These are phyloP conservation scores for Dendroctonus valens DNA, from an alignment of 1,140 invertebrate species.

Conservation along the genomic window DNA sequence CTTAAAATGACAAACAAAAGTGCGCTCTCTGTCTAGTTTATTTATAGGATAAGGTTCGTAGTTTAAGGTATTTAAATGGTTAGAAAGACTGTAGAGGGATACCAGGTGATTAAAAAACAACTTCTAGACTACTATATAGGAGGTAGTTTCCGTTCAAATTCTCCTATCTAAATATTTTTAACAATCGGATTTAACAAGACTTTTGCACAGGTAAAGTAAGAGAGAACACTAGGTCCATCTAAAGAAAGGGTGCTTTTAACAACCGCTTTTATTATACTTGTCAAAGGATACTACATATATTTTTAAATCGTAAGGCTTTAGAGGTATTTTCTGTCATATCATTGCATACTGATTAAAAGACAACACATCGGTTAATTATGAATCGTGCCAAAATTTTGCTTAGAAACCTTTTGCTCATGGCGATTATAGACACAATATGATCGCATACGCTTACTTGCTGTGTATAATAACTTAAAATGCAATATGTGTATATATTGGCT, in stretches of 20 bases:
- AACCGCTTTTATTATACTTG: constrained; percentile 22
- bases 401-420: constrained; percentile 48
- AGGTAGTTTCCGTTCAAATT: background rate
- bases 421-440: constrained; percentile 29
- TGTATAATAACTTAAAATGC: constrained; percentile 50
- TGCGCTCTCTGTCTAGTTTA: constrained; percentile 43
- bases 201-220: constrained; percentile 38
- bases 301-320: constrained; percentile 15
- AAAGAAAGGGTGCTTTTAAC: constrained; percentile 39
- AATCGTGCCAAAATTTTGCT: constrained; percentile 49
- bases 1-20: constrained; percentile 44
- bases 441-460: constrained; percentile 49
- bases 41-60: constrained; percentile 33
- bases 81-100: constrained; percentile 49
- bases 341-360: constrained; percentile 21
- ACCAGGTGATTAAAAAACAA: constrained; percentile 42
- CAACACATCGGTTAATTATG: constrained; percentile 29
- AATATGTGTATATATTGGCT: constrained; percentile 50
- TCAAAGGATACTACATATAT: constrained; percentile 30
- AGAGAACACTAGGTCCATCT: constrained; percentile 43
- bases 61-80: constrained; percentile 35
- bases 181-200: constrained; percentile 35
- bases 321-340: constrained; percentile 30
- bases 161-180: constrained; percentile 18
- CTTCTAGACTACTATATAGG: background rate